Evolutionary conservation across 2,797 vertebrate species (phyloP), one percentile per base, ranked within the genome.

Genomic region (Furcifer pardalis): DNA sequence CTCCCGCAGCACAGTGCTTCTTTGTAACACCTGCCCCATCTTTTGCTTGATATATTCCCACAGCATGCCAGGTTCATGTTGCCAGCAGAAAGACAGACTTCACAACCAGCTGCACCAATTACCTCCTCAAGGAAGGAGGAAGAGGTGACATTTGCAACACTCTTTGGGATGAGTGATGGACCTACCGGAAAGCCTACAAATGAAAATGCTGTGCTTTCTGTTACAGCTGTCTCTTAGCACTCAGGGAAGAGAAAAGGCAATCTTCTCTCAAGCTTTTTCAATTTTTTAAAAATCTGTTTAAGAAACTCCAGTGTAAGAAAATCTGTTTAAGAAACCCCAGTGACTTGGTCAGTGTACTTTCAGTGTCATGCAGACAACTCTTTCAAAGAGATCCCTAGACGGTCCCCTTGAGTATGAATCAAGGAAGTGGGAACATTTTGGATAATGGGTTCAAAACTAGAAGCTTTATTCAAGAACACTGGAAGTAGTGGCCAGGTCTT

Each of bases 41-140:
- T 92, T 82, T 91, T 83, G 65, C 4, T 3, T 69, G 63, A 69
- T 89, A 84, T 37, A 56, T 72, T 89, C 91, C 93, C 86, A 21
- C 82, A 69, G 63, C 12, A 5, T 63, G 65, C 44, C 52, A 52
- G 12, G 46, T 89, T 77, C 37, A 83, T 88, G 86, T 90, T 94
- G 91, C 92, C 92, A 74, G 37, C 85, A 94, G 93, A 96, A 95
- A 93, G n/a, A 81, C 71, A 30, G 79, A 85, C 82, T 86, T 91
- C 87, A 89, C 86, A 83, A 87, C 72, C 95, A 96, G 94, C 95
- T 93, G 92, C 74, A 77, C 87, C 92, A 91, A 86, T 95, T 92
- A 94, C 89, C 90, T 90, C 90, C 86, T 89, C 76, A 63, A 91
- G 88, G 84, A 94, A 84, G 81, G 85, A 90, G 87, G 87, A n/a